Percentiles rank a stretch among this genome's conserved stretches.
Evolutionary conservation across 2,888 invertebrate species (phyloP).

Genomic region (Hirtodrosophila duncani): DNA sequence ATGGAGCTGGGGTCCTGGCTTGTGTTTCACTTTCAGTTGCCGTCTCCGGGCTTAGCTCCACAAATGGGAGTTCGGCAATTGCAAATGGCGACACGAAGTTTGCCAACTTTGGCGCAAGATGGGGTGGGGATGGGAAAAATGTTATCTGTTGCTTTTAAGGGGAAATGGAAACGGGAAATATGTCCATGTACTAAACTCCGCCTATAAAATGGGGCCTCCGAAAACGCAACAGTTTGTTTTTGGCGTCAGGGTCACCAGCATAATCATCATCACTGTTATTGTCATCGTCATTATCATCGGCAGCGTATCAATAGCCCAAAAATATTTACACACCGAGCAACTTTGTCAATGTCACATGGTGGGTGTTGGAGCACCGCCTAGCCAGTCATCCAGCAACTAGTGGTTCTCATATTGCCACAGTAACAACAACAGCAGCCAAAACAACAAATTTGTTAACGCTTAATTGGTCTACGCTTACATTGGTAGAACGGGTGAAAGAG

Average conservation of each 20-base stretch:
- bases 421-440: constrained; percentile 17
- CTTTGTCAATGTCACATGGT: constrained; percentile 65
- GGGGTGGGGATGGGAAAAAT: constrained; percentile 8
- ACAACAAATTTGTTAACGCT: constrained; percentile 65
- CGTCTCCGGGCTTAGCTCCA: constrained; percentile 16
- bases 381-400: constrained; percentile 37
- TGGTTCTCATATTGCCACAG: constrained; percentile 48
- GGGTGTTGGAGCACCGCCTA: constrained; percentile 37
- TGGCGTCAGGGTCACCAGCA: constrained; percentile 59
- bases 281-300: constrained; percentile 1
- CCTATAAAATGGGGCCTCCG: constrained; percentile 26
- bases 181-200: constrained; percentile 30
- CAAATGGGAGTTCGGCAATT: constrained; percentile 46
- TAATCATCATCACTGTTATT: neutral
- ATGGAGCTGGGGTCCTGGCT: too few species aligned
- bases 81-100: constrained; percentile 43
- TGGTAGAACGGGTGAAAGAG: too few species aligned
- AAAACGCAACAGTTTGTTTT: constrained; percentile 66
- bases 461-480: constrained; percentile 66
- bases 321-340: constrained; percentile 51
- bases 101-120: neutral
- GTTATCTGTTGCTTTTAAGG: constrained; percentile 39
- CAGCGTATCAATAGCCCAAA: constrained; percentile 60
- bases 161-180: constrained; percentile 36
- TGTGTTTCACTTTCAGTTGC: constrained; percentile 2